phyloP scores from a whole-genome alignment of 2,797 vertebrate species.

The Cheirogaleus major region DNA sequence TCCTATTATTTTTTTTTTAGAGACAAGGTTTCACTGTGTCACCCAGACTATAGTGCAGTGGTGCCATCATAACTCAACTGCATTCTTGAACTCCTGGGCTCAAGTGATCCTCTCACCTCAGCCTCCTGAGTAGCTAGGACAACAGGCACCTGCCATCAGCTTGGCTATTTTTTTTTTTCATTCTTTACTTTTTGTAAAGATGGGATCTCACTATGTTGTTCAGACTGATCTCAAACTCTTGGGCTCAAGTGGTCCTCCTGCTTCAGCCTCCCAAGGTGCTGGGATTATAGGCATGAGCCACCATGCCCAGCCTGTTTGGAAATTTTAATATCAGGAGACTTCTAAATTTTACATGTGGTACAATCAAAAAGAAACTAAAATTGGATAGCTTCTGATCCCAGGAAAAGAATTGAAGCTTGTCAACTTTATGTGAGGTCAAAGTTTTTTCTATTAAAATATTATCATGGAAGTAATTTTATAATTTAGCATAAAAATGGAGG shows the following conservation, averaged over 20 bases:
- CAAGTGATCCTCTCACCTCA: not conserved
- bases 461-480: not conserved
- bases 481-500: not conserved
- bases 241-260: not conserved
- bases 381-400: not conserved
- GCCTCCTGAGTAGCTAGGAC: not conserved
- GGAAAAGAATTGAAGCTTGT: not conserved
- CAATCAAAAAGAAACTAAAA: not conserved
- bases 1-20: not conserved
- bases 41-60: not conserved
- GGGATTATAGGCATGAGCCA: not conserved
- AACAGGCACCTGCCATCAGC: not conserved
- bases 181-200: not conserved
- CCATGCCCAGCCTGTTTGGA: not conserved
- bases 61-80: not conserved
- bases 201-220: not conserved
- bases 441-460: constrained; percentile 1
- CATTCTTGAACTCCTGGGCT: not conserved
- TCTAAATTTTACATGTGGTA: not conserved
- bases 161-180: not conserved
- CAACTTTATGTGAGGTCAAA: not conserved
- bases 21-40: not conserved
- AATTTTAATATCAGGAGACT: not conserved
- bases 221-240: not conserved
- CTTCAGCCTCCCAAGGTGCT: not conserved